phyloP scores from a whole-genome alignment of 2,797 vertebrate genomes.

The Macrochelys suwanniensis region DNA sequence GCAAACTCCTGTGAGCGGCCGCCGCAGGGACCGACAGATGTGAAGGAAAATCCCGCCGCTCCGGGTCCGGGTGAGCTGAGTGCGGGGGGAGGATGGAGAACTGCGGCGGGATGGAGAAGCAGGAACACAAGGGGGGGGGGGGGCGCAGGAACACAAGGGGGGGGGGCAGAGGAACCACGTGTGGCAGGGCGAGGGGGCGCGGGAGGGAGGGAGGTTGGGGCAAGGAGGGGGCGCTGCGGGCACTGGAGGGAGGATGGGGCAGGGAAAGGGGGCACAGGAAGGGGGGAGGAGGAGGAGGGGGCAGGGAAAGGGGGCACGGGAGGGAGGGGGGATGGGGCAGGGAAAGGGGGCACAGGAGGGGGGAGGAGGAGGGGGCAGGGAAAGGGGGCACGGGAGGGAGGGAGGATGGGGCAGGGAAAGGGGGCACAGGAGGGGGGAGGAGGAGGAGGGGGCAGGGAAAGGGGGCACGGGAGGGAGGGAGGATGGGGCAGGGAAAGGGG shows the following conservation, averaged over 20 bases:
- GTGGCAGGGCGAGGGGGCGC: too few species aligned
- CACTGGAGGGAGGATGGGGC: too few species aligned
- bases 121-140: too few species aligned
- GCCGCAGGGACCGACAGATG: too few species aligned
- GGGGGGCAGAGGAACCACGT: too few species aligned
- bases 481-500: fast-evolving
- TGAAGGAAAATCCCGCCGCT: neutral
- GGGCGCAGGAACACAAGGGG: too few species aligned
- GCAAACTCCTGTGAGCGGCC: neutral
- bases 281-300: too few species aligned
- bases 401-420: neutral
- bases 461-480: neutral
- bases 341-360: neutral
- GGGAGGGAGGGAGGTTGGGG: neutral
- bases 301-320: too few species aligned
- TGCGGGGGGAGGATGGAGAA: neutral
- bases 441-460: too few species aligned
- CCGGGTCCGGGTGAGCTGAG: too few species aligned
- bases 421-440: neutral
- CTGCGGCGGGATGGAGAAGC: neutral
- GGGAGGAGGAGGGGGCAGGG: too few species aligned
- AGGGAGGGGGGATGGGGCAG: neutral
- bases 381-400: neutral
- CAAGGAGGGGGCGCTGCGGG: neutral
- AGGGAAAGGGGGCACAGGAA: too few species aligned